Base-by-base conservation (phyloP, 2,888 invertebrate genomes). In the Bembecia ichneumoniformis region DNA sequence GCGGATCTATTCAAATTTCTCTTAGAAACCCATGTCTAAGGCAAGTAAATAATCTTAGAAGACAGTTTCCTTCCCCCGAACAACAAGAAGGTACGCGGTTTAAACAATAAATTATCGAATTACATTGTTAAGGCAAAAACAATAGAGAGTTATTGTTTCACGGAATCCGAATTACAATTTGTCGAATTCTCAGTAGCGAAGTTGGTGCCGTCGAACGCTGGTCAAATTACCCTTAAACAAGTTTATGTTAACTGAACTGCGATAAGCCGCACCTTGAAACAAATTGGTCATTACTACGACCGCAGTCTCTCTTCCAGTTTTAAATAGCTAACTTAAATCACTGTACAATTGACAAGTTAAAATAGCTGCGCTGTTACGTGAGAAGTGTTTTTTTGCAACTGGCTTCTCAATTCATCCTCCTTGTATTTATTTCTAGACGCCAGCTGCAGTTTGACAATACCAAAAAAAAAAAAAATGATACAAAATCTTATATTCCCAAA, bases 211-310 rank as follows among this genome's bases (percentile, higher is more conserved):
- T 75, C 65, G 64, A 59, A 53, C 49, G 66, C 60, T 65, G 68
- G 64, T 65, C 65, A 72, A 73, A 74, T 71, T 75, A 68, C 70
- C 68, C 70, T 71, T 62, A 66, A 64, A 51, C 51, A 55, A 58
- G 52, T 57, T 58, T 53, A 56, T 53, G 54, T 51, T 53, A 54
- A 52, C 57, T 51, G 48, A 54, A 55, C 58, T 48, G 48, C 50
- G 59, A 59, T 62, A 62, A 59, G 59, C 57, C 55, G 54, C 55
- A 55, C 52, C 53, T 53, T 50, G 40, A 49, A 47, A 48, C 46
- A 47, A 53, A 44, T 44, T 44, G 44, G 44, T 44, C 48, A 53
- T 53, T 53, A 52, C 15, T 16, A 17, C 36, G 28, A 47, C 40
- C 40, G 40, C 40, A 40, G 40, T 40, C 40, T 40, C 13, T 40